Evolutionary conservation across 30 jellyfish, hydroid and myxozoan genomes (phyloP).

Genomic region (Aurelia sp.): DNA sequence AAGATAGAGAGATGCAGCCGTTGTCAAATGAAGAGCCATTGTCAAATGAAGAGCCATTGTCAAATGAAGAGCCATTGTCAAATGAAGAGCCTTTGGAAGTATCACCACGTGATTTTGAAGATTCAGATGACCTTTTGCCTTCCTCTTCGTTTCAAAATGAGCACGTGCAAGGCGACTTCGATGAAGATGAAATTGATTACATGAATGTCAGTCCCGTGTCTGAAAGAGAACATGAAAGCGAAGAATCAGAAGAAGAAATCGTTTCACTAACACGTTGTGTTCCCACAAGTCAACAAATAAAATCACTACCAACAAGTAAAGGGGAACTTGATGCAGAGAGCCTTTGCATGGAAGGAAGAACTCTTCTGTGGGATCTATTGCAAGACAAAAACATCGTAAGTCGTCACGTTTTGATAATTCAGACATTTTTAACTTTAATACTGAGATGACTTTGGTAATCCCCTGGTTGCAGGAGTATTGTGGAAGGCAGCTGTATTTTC

Average conservation of each 20-base stretch:
- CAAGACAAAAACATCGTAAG: slow-evolving; percentile 85
- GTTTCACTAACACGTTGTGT: slow-evolving; percentile 10
- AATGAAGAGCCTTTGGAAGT: slow-evolving; percentile 57
- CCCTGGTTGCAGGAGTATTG: too few relatives aligned
- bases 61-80: slow-evolving; percentile 9
- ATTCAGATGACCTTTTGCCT: slow-evolving; percentile 56
- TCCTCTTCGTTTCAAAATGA: slow-evolving; percentile 47
- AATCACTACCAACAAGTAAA: slow-evolving; percentile 23
- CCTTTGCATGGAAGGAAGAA: slow-evolving; percentile 77
- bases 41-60: too few relatives aligned
- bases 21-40: slow-evolving; percentile 60
- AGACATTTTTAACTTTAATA: too few relatives aligned
- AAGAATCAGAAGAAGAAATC: slow-evolving; percentile 87
- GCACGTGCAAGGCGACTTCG: slow-evolving; percentile 74
- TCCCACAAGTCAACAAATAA: slow-evolving; percentile 18
- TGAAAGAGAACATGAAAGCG: slow-evolving; percentile 82
- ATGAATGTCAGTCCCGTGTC: slow-evolving; percentile 95
- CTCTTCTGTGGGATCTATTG: slow-evolving; percentile 91
- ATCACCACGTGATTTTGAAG: slow-evolving; percentile 80
- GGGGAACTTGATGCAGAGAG: slow-evolving; percentile 54
- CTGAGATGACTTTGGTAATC: too few relatives aligned
- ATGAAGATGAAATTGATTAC: slow-evolving; percentile 80
- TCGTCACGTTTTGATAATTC: not conserved
- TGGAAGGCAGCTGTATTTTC: too few relatives aligned
- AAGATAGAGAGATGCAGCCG: slow-evolving; percentile 40